Conservation (phyloP, 2,797 vertebrate genomes). For the Uromys caudimaculatus region DNA sequence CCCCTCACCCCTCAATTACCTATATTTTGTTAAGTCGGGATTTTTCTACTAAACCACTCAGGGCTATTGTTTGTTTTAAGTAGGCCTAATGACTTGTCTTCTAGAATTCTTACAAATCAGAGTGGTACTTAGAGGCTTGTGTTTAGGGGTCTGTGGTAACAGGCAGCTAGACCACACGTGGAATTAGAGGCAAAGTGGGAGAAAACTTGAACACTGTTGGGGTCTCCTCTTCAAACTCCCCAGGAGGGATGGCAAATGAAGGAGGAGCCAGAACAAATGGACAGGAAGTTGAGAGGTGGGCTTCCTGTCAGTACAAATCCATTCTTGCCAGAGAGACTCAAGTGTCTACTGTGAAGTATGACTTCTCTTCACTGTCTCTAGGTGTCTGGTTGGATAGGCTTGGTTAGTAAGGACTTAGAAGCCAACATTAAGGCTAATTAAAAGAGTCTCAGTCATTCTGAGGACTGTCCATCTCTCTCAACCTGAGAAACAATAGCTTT, state of each 20-base stretch:
- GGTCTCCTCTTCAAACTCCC: neutral
- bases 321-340: neutral
- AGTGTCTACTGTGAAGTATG: neutral
- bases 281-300: neutral
- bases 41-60: neutral
- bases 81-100: neutral
- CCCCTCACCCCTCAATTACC: neutral
- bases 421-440: neutral
- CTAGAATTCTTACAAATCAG: neutral
- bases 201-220: neutral
- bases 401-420: neutral
- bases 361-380: neutral
- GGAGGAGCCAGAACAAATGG: neutral
- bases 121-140: neutral
- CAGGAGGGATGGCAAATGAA: neutral
- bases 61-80: neutral
- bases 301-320: neutral
- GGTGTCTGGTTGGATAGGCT: neutral
- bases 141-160: neutral
- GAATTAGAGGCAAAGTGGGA: neutral
- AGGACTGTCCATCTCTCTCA: neutral
- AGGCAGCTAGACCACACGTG: neutral
- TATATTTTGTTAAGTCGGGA: neutral
- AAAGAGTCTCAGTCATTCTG: slow-evolving; percentile 11
- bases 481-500: neutral